Conservation (phyloP, 1,140 invertebrate species). For the Trachymyrmex septentrionalis region DNA sequence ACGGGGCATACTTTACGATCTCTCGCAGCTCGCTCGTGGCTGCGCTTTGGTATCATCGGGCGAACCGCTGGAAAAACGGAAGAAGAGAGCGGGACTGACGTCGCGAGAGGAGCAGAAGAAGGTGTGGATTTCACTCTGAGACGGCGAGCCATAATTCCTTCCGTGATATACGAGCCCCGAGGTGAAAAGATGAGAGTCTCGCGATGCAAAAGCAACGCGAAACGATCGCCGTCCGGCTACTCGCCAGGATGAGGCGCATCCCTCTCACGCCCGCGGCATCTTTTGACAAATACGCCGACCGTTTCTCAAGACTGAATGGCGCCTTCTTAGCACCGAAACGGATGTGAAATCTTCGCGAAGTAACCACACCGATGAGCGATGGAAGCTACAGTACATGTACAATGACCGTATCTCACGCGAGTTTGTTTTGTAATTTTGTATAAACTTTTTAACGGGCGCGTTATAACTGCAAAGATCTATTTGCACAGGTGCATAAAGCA, state of each 20-base stretch:
- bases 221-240: constrained; percentile 69
- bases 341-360: constrained; percentile 55
- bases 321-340: constrained; percentile 64
- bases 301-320: constrained; percentile 62
- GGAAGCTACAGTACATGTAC: neutral
- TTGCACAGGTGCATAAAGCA: too few species aligned
- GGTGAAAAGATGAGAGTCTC: constrained; percentile 59
- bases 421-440: neutral
- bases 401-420: neutral
- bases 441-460: neutral
- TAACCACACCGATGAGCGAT: constrained; percentile 33
- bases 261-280: constrained; percentile 62
- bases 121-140: constrained; percentile 68
- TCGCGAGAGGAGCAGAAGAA: constrained; percentile 20
- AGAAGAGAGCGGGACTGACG: neutral
- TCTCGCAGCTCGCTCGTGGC: neutral
- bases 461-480: neutral
- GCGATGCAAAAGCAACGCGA: constrained; percentile 74
- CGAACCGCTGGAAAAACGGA: neutral
- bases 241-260: constrained; percentile 48
- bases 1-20: neutral
- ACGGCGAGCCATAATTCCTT: constrained; percentile 73
- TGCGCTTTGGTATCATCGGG: neutral
- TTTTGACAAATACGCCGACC: constrained; percentile 69
- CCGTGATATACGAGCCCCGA: constrained; percentile 71